Conservation (phyloP, 1,140 invertebrate species). For the Uloborus diversus region DNA sequence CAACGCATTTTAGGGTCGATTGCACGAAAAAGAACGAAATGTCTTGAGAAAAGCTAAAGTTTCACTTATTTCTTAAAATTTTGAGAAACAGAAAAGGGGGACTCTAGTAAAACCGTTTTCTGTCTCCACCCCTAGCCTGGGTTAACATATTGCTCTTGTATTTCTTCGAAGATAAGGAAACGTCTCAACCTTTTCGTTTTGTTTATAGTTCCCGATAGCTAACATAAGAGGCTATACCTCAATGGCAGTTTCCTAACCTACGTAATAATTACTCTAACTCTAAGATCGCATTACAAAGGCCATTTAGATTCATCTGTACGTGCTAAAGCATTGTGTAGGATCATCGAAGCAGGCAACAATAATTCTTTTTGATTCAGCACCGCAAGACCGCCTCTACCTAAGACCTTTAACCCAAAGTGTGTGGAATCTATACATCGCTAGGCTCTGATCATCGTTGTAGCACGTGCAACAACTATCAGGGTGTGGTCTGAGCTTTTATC, state of each 20-base stretch:
- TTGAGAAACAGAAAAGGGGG: too few relatives aligned
- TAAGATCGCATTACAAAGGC: slow-evolving; percentile 25
- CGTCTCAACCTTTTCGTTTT: neutral
- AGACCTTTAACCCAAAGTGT: slow-evolving; percentile 14
- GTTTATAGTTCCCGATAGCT: slow-evolving; percentile 23
- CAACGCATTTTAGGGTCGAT: too few relatives aligned
- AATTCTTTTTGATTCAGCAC: slow-evolving; percentile 25
- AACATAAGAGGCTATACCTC: neutral
- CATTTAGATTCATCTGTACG: slow-evolving; percentile 35
- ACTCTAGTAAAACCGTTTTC: too few relatives aligned
- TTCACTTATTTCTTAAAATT: too few relatives aligned
- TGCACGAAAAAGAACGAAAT: too few relatives aligned
- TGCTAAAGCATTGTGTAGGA: slow-evolving; percentile 19
- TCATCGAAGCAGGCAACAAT: slow-evolving; percentile 27
- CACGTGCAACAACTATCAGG: slow-evolving; percentile 26
- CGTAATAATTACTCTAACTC: slow-evolving; percentile 14
- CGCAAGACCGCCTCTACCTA: slow-evolving; percentile 17
- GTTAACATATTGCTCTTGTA: neutral
- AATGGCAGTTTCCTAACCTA: neutral
- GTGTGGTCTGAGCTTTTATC: slow-evolving; percentile 27
- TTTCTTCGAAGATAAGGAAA: neutral
- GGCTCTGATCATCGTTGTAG: neutral
- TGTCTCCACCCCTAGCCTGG: too few relatives aligned
- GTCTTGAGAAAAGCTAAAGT: too few relatives aligned
- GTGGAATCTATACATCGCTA: neutral